Evolutionary conservation across 1,140 invertebrate genomes (phyloP), one percentile per base, ranked within the genome.

Genomic region (Globodera ellingtonae): DNA sequence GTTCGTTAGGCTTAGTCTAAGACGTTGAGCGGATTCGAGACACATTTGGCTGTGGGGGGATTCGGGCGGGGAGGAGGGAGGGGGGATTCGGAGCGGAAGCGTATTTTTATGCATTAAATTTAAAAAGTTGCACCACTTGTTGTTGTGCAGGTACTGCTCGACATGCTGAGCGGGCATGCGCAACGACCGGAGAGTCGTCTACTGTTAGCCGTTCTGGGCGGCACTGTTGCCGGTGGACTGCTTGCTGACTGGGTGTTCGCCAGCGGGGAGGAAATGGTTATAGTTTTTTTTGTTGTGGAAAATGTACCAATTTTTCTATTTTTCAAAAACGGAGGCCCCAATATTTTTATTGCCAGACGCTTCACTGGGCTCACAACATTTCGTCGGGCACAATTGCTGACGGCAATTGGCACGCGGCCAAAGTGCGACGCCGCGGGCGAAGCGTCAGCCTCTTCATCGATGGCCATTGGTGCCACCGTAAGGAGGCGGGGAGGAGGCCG

Each of bases 371-470:
- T 10, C 67, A 47, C 65, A 77, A 77, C 24, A 77, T 50, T 10
- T 70, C 9, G 3, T 10, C 56, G 56, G 56, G 56, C 18, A 62
- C 92, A 94, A 85, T 89, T 95, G 48, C 96, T 88, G 95, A 98
- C 89, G 95, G 97, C 88, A 93, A 93, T 88, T 98, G 96, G 96
- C 96, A 98, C 90, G 94, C 94, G 4, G 92, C 97, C 46, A 92
- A 93, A 66, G 94, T 97, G 86, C 94, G 93, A 3, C 92, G 96
- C 76, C 92, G 94, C 84, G 94, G 94, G 1, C 93, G 92, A 9
- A 93, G 93, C 87, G 91, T 97, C 65, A 93, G 94, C 85, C 92
- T 97, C 66, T 93, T 94, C 90, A 92, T 97, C 79, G 95, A 98
- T 91, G 92, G 93, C 84, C 82, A 86, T 75, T 89, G 87, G 87